Evolutionary conservation across 2,888 invertebrate species (phyloP).

Genomic region (Anthrax anthrax): DNA sequence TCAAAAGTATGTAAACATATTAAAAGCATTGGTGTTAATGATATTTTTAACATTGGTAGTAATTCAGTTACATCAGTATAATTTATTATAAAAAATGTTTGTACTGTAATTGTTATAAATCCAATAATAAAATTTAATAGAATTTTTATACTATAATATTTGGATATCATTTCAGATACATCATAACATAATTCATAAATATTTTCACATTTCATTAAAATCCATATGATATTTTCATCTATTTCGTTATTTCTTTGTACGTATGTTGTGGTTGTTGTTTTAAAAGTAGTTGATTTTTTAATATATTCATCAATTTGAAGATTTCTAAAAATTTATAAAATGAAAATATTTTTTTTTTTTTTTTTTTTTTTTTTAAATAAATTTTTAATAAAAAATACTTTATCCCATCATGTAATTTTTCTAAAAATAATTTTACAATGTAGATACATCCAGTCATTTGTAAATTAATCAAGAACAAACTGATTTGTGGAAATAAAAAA

Average conservation of each 20-base stretch:
- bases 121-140: neutral
- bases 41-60: neutral
- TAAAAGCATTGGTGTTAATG: neutral
- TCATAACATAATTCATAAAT: neutral
- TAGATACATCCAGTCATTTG: neutral
- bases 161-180: neutral
- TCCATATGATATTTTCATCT: neutral
- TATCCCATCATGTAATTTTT: neutral
- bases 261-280: too few relatives aligned
- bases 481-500: neutral
- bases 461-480: neutral
- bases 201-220: neutral
- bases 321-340: neutral
- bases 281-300: too few relatives aligned
- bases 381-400: neutral
- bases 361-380: neutral
- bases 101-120: neutral
- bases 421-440: too few relatives aligned
- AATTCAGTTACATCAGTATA: neutral
- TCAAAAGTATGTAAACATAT: neutral
- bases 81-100: neutral
- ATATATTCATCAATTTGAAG: too few relatives aligned
- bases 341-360: neutral
- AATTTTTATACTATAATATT: neutral
- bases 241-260: too few relatives aligned